A percentile compares a stretch with the other conserved stretches of the same genome.
Conservation (phyloP, 2,797 vertebrate genomes). For the Peromyscus melanophrys region DNA sequence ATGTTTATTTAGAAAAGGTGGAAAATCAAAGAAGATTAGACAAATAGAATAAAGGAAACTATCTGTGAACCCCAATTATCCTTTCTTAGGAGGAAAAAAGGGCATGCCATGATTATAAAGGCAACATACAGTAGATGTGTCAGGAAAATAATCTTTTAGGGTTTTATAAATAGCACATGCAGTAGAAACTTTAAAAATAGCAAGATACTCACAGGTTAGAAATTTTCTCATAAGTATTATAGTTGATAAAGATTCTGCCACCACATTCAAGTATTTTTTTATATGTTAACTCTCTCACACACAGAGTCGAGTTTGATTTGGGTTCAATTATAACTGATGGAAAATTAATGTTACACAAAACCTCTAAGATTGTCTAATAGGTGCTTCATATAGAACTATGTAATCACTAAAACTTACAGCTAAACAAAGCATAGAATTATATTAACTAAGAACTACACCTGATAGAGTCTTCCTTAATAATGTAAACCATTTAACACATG, state of each 20-base stretch:
- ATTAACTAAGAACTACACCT: neutral
- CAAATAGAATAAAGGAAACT: slow-evolving; percentile 69
- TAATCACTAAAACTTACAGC: neutral
- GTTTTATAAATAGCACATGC: slow-evolving; percentile 63
- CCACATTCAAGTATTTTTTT: neutral
- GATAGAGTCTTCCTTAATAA: slow-evolving; percentile 48
- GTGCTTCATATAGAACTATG: slow-evolving; percentile 24
- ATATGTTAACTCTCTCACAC: neutral
- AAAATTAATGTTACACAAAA: neutral
- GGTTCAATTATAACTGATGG: slow-evolving; percentile 24
- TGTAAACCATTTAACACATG: slow-evolving; percentile 57
- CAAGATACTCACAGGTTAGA: slow-evolving; percentile 55
- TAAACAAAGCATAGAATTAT: slow-evolving; percentile 54
- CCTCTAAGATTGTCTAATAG: neutral
- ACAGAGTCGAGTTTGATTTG: neutral
- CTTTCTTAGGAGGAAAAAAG: slow-evolving; percentile 59
- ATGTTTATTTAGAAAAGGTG: slow-evolving; percentile 60
- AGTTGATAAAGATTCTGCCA: slow-evolving; percentile 64
- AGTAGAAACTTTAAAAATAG: slow-evolving; percentile 65
- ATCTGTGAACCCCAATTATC: slow-evolving; percentile 57
- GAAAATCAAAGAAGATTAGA: slow-evolving; percentile 70
- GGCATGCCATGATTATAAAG: slow-evolving; percentile 27
- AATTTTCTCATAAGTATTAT: slow-evolving; percentile 57
- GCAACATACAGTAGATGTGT: slow-evolving; percentile 61
- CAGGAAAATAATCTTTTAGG: slow-evolving; percentile 70